A percentile compares a stretch with the other conserved stretches of the same genome.
Conservation (phyloP, 1,140 invertebrate genomes). For the Orius insidiosus region DNA sequence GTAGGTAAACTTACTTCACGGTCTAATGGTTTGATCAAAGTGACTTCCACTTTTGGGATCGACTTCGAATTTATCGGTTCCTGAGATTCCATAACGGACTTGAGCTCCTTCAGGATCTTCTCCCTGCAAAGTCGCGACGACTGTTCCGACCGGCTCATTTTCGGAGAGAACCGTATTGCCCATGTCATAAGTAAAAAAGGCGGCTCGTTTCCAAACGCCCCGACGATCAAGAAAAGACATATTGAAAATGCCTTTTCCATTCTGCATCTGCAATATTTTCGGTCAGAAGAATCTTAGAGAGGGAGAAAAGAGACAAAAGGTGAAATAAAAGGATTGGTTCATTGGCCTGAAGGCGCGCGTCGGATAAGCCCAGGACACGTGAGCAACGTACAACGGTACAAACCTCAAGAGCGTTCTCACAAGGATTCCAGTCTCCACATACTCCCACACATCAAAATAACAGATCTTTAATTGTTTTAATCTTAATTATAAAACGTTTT, state of each 20-base stretch:
- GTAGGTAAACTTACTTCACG: slow-evolving; percentile 65
- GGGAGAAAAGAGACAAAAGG: too few species aligned
- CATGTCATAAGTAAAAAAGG: slow-evolving; percentile 53
- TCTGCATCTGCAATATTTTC: slow-evolving; percentile 6
- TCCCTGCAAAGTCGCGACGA: slow-evolving; percentile 58
- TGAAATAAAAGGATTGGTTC: too few species aligned
- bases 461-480: too few species aligned
- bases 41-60: slow-evolving; percentile 62
- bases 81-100: slow-evolving; percentile 54
- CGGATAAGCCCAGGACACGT: too few species aligned
- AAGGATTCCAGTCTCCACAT: too few species aligned
- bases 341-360: too few species aligned
- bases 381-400: too few species aligned
- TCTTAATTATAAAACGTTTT: too few species aligned
- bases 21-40: slow-evolving; percentile 56
- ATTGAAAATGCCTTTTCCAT: slow-evolving; percentile 10
- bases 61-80: slow-evolving; percentile 62
- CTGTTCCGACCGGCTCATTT: slow-evolving; percentile 52
- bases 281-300: too few species aligned
- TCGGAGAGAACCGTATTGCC: slow-evolving; percentile 57
- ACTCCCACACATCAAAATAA: too few species aligned
- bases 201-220: slow-evolving; percentile 32
- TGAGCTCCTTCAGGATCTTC: slow-evolving; percentile 58
- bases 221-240: slow-evolving; percentile 11
- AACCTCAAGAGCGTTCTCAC: too few species aligned